These are phyloP conservation scores for Cairina moschata DNA, from an alignment of 2,113 vertebrate species.

Conservation along the genomic window DNA sequence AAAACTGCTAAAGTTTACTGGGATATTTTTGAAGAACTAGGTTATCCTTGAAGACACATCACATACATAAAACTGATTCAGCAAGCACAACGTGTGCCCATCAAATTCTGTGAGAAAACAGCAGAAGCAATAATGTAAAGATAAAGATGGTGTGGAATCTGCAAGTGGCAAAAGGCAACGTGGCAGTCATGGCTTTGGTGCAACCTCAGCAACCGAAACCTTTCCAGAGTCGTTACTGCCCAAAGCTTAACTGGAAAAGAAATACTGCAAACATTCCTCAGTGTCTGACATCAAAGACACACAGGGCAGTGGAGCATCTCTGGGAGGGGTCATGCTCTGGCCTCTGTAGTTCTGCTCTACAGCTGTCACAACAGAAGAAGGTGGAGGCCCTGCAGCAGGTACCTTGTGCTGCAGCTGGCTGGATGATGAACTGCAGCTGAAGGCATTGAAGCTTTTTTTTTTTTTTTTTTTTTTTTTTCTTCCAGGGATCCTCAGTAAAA, in stretches of 20 bases:
- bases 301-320: not conserved
- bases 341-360: not conserved
- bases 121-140: not conserved
- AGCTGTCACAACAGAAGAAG: not conserved
- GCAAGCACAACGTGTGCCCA: not conserved
- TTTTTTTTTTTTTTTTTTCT: too few relatives aligned
- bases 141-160: not conserved
- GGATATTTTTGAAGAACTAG: not conserved
- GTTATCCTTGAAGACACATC: not conserved
- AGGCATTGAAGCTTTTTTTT: not conserved
- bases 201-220: not conserved
- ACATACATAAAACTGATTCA: not conserved
- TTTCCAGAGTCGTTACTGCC: not conserved
- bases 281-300: not conserved
- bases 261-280: fast-evolving
- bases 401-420: not conserved
- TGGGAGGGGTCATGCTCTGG: not conserved
- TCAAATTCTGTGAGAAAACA: not conserved
- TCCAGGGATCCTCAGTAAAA: not conserved
- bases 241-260: not conserved
- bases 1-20: not conserved
- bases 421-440: fast-evolving
- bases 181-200: not conserved
- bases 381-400: not conserved
- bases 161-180: not conserved